These are phyloP conservation scores for Delphinus delphis DNA, from an alignment of 2,113 vertebrate genomes.

Conservation along the genomic window DNA sequence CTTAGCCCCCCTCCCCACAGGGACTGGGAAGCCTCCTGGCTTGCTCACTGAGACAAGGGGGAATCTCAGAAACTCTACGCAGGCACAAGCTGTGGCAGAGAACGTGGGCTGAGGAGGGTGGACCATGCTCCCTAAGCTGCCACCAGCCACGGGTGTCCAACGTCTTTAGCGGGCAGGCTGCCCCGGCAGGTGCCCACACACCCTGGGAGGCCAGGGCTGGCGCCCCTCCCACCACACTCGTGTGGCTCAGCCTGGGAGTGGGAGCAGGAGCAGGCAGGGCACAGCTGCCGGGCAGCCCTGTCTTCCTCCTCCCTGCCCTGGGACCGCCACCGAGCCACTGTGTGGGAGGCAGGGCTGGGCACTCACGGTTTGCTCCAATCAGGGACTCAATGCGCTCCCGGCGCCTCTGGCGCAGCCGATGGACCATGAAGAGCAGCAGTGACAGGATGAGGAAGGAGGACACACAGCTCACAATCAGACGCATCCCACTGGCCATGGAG, in stretches of 20 bases:
- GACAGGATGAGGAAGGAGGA: conserved; percentile 99
- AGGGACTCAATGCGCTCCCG: conserved; percentile 97
- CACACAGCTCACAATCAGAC: conserved; percentile 97
- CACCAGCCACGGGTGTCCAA: rapidly evolving
- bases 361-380: conserved; percentile 96
- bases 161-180: neutral
- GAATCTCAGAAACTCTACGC: neutral
- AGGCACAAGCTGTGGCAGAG: rapidly evolving
- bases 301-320: neutral
- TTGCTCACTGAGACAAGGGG: neutral
- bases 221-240: no score
- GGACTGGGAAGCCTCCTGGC: neutral
- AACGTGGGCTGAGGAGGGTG: neutral
- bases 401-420: conserved; percentile 94
- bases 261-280: no score
- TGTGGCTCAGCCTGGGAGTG: no score
- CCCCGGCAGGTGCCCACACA: neutral
- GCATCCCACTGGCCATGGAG: conserved; percentile 98
- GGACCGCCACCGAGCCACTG: neutral
- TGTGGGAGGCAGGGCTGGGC: neutral
- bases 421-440: conserved; percentile 98
- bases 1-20: neutral
- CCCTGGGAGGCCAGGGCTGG: no score
- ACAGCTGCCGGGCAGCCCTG: neutral
- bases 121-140: rapidly evolving